Evolutionary conservation across 2,797 vertebrate species (phyloP), one percentile per base, ranked within the genome.

Genomic region (Galagoides demidoff): DNA sequence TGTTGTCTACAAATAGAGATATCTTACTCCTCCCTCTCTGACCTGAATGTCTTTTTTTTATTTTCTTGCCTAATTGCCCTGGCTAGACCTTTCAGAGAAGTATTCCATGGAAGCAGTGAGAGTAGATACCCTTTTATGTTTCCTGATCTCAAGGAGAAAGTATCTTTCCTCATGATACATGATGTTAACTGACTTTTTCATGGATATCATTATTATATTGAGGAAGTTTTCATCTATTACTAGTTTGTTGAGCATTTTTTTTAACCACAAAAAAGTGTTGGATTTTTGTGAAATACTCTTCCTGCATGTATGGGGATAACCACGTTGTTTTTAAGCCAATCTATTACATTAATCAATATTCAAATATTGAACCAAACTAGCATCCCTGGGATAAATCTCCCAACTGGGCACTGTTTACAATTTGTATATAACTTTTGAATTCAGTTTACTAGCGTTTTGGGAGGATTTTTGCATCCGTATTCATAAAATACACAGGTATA

Each of bases 211-310:
- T 43, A 88, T 59, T 14, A 90, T 43, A 31, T 14, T 52, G 78
- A 90, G 31, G 17, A 92, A 85, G 55, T 71, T 52, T 19, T 20
- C 2, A 93, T 61, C 39, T 84, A 25, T 83, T 90, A 31, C 37
- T 82, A 81, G 66, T 59, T 74, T 63, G 23, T 74, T 64, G 17
- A 91, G 19, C 17, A 14, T 70, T 71, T 52, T 34, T 71, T 52
- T 39, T 55, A 92, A 89, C 92, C n/a, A 78, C 37, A 79, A 73
- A 78, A 63, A 1, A 9, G 31, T 84, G 23, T 77, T 86, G 19
- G 14, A n/a, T 87, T 90, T 85, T 85, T 95, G 52, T 84, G 70
- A 92, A 81, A 70, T 70, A 49, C 2, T 64, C 92, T 86, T 94
- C 76, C 70, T 89, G 14, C 20, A 52, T 74, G 17, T 57, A 39